These are phyloP conservation scores for Anaspis maculata DNA, from an alignment of 2,888 invertebrate genomes.

Conservation along the genomic window DNA sequence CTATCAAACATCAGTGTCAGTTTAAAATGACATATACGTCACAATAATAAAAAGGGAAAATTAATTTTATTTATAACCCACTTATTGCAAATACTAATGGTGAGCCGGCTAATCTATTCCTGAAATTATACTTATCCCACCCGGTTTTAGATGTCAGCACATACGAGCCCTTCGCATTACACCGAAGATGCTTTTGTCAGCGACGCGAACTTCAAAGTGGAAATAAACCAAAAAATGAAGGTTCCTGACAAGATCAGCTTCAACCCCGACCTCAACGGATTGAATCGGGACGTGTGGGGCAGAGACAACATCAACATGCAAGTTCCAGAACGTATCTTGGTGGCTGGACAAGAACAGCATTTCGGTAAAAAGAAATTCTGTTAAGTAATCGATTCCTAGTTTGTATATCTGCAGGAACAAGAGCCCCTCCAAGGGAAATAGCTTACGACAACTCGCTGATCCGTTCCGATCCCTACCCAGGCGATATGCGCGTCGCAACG, in stretches of 20 bases:
- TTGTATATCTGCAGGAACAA: slow-evolving; percentile 49
- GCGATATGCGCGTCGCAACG: slow-evolving; percentile 69
- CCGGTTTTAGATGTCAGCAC: slow-evolving; percentile 51
- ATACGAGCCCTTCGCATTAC: slow-evolving; percentile 54
- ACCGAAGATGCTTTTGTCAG: slow-evolving; percentile 55
- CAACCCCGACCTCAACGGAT: slow-evolving; percentile 56
- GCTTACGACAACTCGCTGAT: slow-evolving; percentile 75
- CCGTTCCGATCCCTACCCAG: slow-evolving; percentile 55
- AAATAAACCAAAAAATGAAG: slow-evolving; percentile 74
- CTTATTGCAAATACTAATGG: too few relatives aligned
- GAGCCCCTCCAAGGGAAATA: slow-evolving; percentile 81
- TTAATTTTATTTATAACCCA: too few relatives aligned
- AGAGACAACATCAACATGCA: slow-evolving; percentile 82
- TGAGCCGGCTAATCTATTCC: too few relatives aligned
- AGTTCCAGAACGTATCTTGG: slow-evolving; percentile 87
- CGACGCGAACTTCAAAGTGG: slow-evolving; percentile 60
- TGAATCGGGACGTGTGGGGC: slow-evolving; percentile 53
- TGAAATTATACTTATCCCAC: too few relatives aligned
- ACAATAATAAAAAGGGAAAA: too few relatives aligned
- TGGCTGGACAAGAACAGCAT: slow-evolving; percentile 71
- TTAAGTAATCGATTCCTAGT: too few relatives aligned
- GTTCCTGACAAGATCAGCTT: slow-evolving; percentile 74
- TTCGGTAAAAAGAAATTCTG: slow-evolving; percentile 50
- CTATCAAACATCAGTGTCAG: too few relatives aligned
- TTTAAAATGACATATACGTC: too few relatives aligned